phyloP scores from a whole-genome alignment of 1,140 invertebrate species.

The Cherax destructor region DNA sequence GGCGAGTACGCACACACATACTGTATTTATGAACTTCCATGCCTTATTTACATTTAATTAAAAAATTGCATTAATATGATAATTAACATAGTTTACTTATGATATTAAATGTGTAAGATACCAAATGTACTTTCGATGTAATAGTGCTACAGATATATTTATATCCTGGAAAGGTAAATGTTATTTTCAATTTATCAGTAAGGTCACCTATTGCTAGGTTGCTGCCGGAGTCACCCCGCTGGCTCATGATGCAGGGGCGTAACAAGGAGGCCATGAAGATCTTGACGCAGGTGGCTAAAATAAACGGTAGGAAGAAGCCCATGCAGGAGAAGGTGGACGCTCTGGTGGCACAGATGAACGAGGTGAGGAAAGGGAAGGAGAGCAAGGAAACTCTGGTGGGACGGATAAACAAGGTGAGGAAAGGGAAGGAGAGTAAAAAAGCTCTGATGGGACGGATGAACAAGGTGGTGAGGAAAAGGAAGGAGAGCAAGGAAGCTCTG shows the following conservation, averaged over 20 bases:
- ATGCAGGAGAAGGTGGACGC: slow-evolving; percentile 24
- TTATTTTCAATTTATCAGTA: no score
- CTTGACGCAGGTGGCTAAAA: slow-evolving; percentile 83
- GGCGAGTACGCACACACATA: no score
- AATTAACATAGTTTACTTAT: no score
- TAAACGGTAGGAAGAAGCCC: slow-evolving; percentile 81
- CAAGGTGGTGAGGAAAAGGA: slow-evolving; percentile 19
- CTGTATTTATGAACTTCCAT: no score
- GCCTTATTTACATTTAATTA: no score
- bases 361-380: slow-evolving; percentile 20
- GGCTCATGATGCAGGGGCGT: slow-evolving; percentile 87
- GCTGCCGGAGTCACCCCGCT: slow-evolving; percentile 89
- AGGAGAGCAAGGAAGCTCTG: slow-evolving; percentile 14
- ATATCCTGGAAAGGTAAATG: no score
- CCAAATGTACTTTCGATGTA: no score
- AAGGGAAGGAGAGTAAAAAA: not conserved
- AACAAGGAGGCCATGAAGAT: slow-evolving; percentile 88
- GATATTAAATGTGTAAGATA: no score
- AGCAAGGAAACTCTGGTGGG: not conserved
- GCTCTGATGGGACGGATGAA: no score
- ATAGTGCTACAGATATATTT: no score
- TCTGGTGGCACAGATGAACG: slow-evolving; percentile 15
- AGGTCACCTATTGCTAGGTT: slow-evolving; percentile 75
- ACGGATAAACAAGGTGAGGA: slow-evolving; percentile 15
- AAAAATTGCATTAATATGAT: no score